Conservation (phyloP, 1,140 invertebrate species). For the Caligus rogercresseyi region DNA sequence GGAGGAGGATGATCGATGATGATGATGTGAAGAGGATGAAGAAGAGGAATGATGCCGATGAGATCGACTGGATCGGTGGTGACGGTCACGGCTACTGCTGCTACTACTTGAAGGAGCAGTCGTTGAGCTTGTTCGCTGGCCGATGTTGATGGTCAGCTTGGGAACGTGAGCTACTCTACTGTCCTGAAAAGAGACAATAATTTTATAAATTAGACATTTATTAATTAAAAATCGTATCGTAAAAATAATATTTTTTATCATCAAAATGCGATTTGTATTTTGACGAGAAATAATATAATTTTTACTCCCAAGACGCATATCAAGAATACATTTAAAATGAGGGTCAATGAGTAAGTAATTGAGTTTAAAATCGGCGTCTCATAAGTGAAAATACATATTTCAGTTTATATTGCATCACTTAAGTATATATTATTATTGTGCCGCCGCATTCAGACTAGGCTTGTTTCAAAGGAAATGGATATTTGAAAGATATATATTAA, state of each 20-base stretch:
- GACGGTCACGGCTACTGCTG: neutral
- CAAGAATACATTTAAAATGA: too few relatives aligned
- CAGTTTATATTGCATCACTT: too few relatives aligned
- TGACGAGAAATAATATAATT: neutral
- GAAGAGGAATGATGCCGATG: constrained; percentile 36
- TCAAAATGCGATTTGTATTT: neutral
- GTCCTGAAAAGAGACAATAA: neutral
- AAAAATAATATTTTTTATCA: neutral
- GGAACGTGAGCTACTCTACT: neutral
- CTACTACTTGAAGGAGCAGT: too few relatives aligned
- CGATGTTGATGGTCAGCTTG: constrained; percentile 5
- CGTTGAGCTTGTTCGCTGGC: neutral
- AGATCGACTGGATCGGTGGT: constrained; percentile 26
- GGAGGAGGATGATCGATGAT: constrained; percentile 35
- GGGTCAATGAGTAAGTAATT: too few relatives aligned
- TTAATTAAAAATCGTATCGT: neutral
- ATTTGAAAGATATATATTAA: too few relatives aligned
- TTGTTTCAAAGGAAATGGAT: too few relatives aligned
- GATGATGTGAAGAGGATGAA: constrained; percentile 31
- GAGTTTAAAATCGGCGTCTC: too few relatives aligned
- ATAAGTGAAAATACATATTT: too few relatives aligned
- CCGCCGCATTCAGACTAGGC: too few relatives aligned
- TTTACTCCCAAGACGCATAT: neutral
- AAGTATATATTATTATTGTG: too few relatives aligned
- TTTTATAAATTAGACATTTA: neutral